These are phyloP conservation scores for Misgurnus mizolepis DNA, from an alignment of 2,113 vertebrate genomes.

Conservation along the genomic window DNA sequence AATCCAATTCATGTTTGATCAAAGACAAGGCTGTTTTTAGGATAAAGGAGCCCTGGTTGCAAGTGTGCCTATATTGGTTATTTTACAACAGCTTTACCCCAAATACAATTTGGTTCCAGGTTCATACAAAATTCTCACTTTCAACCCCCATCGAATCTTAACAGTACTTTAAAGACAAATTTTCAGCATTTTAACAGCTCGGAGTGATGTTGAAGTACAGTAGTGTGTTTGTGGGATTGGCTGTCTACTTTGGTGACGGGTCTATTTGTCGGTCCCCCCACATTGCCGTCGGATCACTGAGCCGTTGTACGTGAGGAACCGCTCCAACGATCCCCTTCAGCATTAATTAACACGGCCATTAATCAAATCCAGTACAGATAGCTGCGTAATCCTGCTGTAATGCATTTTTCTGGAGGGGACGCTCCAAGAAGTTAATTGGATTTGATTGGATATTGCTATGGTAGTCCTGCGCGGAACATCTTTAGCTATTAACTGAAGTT, in stretches of 20 bases:
- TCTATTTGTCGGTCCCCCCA: constrained; percentile 51
- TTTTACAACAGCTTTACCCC: background rate
- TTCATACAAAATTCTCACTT: too few relatives aligned
- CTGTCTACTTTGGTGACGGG: constrained; percentile 42
- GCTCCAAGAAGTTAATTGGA: constrained; percentile 73
- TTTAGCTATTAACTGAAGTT: constrained; percentile 77
- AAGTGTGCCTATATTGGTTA: too few relatives aligned
- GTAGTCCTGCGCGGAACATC: constrained; percentile 72
- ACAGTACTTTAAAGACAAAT: background rate
- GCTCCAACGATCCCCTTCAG: constrained; percentile 74
- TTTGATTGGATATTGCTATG: constrained; percentile 77
- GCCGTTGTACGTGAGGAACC: constrained; percentile 65
- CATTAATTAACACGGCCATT: constrained; percentile 79
- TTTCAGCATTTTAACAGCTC: background rate
- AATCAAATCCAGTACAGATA: constrained; percentile 76
- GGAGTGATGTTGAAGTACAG: background rate
- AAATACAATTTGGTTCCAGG: too few relatives aligned
- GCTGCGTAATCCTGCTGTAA: constrained; percentile 74
- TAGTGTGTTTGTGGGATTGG: constrained; percentile 26
- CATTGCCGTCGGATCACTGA: constrained; percentile 65
- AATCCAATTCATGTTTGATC: too few relatives aligned
- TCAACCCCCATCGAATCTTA: background rate
- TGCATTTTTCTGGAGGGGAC: constrained; percentile 72
- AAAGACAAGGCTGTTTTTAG: too few relatives aligned
- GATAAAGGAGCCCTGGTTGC: too few relatives aligned